Conservation (phyloP, 2,888 invertebrate genomes). For the Pyrrhia umbra region DNA sequence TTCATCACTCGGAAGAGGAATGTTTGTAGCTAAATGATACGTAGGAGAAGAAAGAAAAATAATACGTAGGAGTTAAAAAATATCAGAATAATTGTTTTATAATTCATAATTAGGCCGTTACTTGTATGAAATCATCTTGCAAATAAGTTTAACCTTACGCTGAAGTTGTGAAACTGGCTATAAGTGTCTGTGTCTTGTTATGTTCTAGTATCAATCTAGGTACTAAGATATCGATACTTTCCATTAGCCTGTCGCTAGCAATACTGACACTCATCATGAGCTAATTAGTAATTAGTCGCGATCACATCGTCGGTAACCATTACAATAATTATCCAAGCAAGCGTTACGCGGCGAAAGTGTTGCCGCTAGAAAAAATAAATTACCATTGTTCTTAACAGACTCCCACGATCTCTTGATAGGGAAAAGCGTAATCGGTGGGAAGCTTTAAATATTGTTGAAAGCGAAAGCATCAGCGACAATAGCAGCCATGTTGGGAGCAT, state of each 20-base stretch:
- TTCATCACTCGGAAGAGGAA: too few species aligned
- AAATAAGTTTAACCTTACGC: too few species aligned
- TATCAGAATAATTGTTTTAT: too few species aligned
- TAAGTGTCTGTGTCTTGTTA: not conserved
- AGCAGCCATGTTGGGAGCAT: constrained; percentile 64
- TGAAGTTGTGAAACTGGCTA: too few species aligned
- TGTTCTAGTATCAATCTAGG: too few species aligned
- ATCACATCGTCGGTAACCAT: constrained; percentile 66
- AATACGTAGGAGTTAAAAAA: too few species aligned
- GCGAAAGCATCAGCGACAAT: constrained; percentile 84
- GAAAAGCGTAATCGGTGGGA: constrained; percentile 88
- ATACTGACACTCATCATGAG: constrained; percentile 21
- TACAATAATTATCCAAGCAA: constrained; percentile 73
- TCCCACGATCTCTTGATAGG: constrained; percentile 89
- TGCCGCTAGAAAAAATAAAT: constrained; percentile 80
- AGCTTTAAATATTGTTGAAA: constrained; percentile 79
- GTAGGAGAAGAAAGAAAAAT: too few species aligned
- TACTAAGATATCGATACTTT: constrained; percentile 1
- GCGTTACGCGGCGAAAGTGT: constrained; percentile 86
- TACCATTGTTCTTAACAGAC: constrained; percentile 79
- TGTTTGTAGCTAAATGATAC: too few species aligned
- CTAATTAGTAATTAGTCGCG: constrained; percentile 67
- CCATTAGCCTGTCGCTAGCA: not conserved
- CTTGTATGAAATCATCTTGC: too few species aligned
- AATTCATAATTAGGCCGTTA: too few species aligned